Conservation (phyloP, 2,888 invertebrate species). For the Drosophila longiperda region DNA sequence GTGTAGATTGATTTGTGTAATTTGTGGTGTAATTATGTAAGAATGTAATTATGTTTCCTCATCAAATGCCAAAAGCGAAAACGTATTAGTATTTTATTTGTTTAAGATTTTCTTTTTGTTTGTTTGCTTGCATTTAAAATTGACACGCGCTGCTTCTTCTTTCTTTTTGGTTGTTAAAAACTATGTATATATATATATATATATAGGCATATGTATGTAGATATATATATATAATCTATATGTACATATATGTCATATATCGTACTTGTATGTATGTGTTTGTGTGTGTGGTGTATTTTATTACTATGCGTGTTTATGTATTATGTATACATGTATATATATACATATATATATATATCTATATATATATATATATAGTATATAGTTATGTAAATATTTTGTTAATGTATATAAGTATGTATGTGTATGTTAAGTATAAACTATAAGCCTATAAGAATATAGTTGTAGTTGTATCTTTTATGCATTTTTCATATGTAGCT, state of each 20-base stretch:
- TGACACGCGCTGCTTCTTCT: conserved; percentile 68
- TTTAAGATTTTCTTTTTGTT: conserved; percentile 23
- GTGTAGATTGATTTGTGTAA: conserved; percentile 63
- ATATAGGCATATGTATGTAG: conserved; percentile 31
- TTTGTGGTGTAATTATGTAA: conserved; percentile 80
- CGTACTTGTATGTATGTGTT: conserved; percentile 9
- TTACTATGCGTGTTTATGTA: conserved; percentile 64
- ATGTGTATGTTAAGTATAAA: conserved; percentile 76
- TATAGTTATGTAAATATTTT: conserved; percentile 65
- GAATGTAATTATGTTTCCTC: conserved; percentile 49
- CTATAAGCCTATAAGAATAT: conserved; percentile 82
- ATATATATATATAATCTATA: conserved; percentile 33
- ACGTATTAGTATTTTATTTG: conserved; percentile 29
- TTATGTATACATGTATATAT: conserved; percentile 54
- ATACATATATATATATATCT: conserved; percentile 40
- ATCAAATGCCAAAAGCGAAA: conserved; percentile 55
- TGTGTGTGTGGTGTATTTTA: conserved; percentile 44
- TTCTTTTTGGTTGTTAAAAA: conserved; percentile 66
- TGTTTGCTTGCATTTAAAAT: conserved; percentile 66
- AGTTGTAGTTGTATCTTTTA: conserved; percentile 62
- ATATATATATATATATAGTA: conserved; percentile 47
- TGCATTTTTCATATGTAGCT: conserved; percentile 57
- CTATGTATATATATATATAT: conserved; percentile 51
- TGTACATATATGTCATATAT: conserved; percentile 37
- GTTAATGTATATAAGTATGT: conserved; percentile 53